A percentile compares a stretch with the other conserved stretches of the same genome.
These are phyloP conservation scores for Cheirogaleus medius DNA, from an alignment of 2,113 vertebrate genomes.

Conservation along the genomic window DNA sequence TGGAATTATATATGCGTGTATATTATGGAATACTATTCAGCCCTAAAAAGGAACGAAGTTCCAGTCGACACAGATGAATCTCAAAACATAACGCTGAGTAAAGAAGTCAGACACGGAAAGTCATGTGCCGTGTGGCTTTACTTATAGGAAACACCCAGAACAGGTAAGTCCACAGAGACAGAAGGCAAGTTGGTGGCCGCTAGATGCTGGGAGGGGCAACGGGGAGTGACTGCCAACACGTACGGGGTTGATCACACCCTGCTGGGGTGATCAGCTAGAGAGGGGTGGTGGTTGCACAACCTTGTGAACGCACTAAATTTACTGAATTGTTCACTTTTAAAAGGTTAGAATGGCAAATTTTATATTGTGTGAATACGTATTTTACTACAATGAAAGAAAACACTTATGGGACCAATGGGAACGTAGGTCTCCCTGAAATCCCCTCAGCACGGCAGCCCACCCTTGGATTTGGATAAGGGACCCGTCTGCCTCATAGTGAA, in stretches of 20 bases:
- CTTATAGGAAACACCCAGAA: accelerated
- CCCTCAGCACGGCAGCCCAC: accelerated
- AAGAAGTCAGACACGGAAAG: not conserved
- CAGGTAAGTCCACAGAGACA: accelerated
- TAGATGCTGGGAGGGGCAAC: accelerated
- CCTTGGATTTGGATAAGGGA: accelerated
- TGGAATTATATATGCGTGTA: not conserved
- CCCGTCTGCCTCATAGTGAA: accelerated
- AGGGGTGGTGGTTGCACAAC: not conserved
- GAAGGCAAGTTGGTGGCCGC: accelerated
- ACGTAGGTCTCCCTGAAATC: not conserved
- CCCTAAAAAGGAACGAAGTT: not conserved
- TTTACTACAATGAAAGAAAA: not conserved
- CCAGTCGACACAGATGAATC: accelerated
- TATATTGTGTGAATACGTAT: not conserved
- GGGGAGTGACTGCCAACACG: accelerated
- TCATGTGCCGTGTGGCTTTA: accelerated
- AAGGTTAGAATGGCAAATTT: not conserved
- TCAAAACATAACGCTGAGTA: accelerated
- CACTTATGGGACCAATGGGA: accelerated
- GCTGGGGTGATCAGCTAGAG: not conserved
- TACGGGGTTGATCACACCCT: accelerated
- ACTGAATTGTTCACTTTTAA: not conserved
- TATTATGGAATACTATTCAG: accelerated
- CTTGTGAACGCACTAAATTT: accelerated